These are phyloP conservation scores for Halichondria panicea DNA, from an alignment of 37 sponge, comb jelly and placozoan species.

Conservation along the genomic window DNA sequence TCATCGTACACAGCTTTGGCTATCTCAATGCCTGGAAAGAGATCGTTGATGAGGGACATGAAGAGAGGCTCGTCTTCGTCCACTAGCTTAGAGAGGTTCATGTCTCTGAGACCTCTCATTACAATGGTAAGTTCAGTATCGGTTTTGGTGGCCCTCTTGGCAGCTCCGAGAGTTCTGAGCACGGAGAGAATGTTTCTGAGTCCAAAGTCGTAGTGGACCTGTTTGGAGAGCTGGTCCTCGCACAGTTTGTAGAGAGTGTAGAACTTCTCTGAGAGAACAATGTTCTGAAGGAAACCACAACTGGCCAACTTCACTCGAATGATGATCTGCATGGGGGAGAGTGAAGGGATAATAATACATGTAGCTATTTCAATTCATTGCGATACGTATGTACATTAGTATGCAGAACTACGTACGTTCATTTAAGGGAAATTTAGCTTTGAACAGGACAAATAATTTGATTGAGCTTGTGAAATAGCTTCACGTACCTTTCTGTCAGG, in stretches of 20 bases:
- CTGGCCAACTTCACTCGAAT: constrained; percentile 98
- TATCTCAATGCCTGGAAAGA: constrained; percentile 91
- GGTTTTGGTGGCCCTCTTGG: constrained; percentile 84
- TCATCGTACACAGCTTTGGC: constrained; percentile 93
- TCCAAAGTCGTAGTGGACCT: constrained; percentile 99
- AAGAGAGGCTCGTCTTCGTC: constrained; percentile 99
- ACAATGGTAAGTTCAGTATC: constrained; percentile 95
- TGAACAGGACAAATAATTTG: not conserved
- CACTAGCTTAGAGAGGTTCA: constrained; percentile 99
- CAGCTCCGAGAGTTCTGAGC: constrained; percentile 92
- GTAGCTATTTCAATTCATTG: not conserved
- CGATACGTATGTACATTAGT: not conserved
- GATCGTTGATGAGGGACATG: constrained; percentile 92
- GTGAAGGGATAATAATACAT: not conserved
- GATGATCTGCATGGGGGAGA: constrained; percentile 42
- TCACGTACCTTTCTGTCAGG: constrained; percentile 90
- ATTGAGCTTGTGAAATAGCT: not conserved
- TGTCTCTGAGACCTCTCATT: constrained; percentile 97
- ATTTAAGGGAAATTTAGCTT: no score
- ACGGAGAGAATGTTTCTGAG: constrained; percentile 98
- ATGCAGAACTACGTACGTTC: not conserved
- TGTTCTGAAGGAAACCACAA: constrained; percentile 94
- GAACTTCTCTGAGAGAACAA: constrained; percentile 92
- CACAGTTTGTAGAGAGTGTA: constrained; percentile 98
- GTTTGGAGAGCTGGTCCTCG: constrained; percentile 99